Evolutionary conservation across 1,140 invertebrate species (phyloP).

Genomic region (Lordiphosa stackelbergi): DNA sequence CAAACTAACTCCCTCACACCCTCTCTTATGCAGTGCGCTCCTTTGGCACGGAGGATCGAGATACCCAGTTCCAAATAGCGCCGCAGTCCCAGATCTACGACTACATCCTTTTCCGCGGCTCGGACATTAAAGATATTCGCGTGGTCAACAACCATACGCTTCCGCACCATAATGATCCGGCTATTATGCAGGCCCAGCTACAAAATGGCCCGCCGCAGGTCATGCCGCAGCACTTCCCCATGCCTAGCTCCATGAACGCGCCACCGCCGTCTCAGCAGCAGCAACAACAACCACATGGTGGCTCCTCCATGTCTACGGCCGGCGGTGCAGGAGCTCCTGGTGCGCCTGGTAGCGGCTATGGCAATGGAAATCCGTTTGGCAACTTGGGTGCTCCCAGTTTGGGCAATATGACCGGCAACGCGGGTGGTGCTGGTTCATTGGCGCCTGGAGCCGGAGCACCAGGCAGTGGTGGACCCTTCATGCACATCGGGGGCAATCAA

Average conservation of each 20-base stretch:
- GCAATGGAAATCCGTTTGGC: constrained; percentile 71
- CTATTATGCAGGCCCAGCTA: constrained; percentile 93
- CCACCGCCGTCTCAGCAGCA: constrained; percentile 57
- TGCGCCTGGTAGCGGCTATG: constrained; percentile 39
- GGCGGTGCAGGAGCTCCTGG: constrained; percentile 33
- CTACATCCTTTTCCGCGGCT: constrained; percentile 97
- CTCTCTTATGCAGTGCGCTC: constrained; percentile 87
- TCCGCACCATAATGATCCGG: constrained; percentile 92
- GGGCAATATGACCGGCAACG: constrained; percentile 39
- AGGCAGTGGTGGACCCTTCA: constrained; percentile 77
- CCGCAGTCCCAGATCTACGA: constrained; percentile 98
- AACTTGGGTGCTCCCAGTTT: constrained; percentile 60
- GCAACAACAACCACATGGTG: constrained; percentile 41
- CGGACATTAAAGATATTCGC: constrained; percentile 99
- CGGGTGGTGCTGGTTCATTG: constrained; percentile 77
- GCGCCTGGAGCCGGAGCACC: constrained; percentile 80
- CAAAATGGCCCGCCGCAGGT: constrained; percentile 78
- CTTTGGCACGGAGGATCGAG: constrained; percentile 98
- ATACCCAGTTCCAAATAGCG: constrained; percentile 94
- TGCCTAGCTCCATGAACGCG: constrained; percentile 59
- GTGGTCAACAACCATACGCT: constrained; percentile 88
- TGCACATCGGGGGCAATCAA: constrained; percentile 72
- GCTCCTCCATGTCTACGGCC: constrained; percentile 40
- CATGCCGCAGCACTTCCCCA: constrained; percentile 73
- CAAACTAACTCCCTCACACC: background rate